Evolutionary conservation across 2,797 vertebrate genomes (phyloP), one percentile per base, ranked within the genome.

Genomic region (Muraenolepis orangiensis): DNA sequence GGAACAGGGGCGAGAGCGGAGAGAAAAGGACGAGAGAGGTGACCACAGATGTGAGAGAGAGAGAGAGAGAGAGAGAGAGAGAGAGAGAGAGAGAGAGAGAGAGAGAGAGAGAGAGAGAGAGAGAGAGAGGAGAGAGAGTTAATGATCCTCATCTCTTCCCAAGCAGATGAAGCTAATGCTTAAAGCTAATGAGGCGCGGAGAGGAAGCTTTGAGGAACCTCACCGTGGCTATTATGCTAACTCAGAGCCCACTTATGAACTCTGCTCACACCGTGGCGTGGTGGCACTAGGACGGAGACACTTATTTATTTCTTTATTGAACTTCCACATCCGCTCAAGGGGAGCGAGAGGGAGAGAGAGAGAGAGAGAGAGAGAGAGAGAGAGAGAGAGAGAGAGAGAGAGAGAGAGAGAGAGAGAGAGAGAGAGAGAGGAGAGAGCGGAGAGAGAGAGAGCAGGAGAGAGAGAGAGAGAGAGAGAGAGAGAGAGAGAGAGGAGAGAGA

Each of bases 131-230:
- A 66, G 46, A 51, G 46, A 20, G 46, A 51, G 46, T 51, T 51
- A 51, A 51, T 51, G 46, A 51, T 51, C 46, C 46, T 51, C 46
- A 51, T 51, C 46, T 51, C 46, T 51, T 51, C 46, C 46, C 46
- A 20, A 51, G 46, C 46, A 51, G 46, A 51, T 51, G 46, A 51
- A 51, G 46, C 46, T 51, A 51, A 51, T 51, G 46, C 46, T 51
- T 18, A 51, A 66, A 29, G 61, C 61, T 66, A 66, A 66, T 66
- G 61, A 66, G 61, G 61, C 61, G 26, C 61, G 10, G 23, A 14
- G 70, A 69, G 36, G 20, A 36, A 31, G 74, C 61, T 66, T 66
- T 66, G 26, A 66, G 61, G 26, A 66, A 66, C 61, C 61, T 66
- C 61, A 66, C 61, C 26, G 26, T 28, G 61, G 61, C 61, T 51